Evolutionary conservation across 2,888 invertebrate species (phyloP).

Genomic region (Sinotaia quadrata): DNA sequence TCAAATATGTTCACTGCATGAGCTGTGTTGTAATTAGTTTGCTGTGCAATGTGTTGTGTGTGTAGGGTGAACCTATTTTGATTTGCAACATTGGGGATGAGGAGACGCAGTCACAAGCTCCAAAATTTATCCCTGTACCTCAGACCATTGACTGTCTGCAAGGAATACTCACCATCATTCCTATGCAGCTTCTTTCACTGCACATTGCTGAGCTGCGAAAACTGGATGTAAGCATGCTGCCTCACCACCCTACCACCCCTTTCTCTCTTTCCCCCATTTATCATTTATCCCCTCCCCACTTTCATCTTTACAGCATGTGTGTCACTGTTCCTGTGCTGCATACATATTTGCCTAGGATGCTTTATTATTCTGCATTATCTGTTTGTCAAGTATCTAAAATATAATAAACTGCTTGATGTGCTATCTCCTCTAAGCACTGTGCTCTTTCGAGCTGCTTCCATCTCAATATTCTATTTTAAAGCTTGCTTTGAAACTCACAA

Average conservation of each 20-base stretch:
- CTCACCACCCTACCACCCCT: background rate
- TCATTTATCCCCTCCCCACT: background rate
- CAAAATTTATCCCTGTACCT: constrained; percentile 88
- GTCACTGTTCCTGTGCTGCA: no score
- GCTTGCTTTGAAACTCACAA: no score
- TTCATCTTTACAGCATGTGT: background rate
- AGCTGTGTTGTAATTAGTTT: background rate
- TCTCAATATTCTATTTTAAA: no score
- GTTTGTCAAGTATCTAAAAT: no score
- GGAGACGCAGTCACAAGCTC: constrained; percentile 86
- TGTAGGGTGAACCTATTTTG: constrained; percentile 92
- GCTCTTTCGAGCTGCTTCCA: no score
- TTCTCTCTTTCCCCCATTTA: background rate
- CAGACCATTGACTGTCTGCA: constrained; percentile 96
- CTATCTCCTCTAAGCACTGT: no score
- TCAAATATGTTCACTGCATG: background rate
- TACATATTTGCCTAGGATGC: no score
- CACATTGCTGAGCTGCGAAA: constrained; percentile 97
- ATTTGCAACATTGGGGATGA: constrained; percentile 93
- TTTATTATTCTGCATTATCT: no score
- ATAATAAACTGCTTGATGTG: no score
- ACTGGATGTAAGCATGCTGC: constrained; percentile 82
- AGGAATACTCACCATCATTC: constrained; percentile 97
- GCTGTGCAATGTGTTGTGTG: constrained; percentile 22
- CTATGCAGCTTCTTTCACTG: constrained; percentile 97